Evolutionary conservation across 1,140 invertebrate genomes (phyloP).

Genomic region (Cotesia glomerata): DNA sequence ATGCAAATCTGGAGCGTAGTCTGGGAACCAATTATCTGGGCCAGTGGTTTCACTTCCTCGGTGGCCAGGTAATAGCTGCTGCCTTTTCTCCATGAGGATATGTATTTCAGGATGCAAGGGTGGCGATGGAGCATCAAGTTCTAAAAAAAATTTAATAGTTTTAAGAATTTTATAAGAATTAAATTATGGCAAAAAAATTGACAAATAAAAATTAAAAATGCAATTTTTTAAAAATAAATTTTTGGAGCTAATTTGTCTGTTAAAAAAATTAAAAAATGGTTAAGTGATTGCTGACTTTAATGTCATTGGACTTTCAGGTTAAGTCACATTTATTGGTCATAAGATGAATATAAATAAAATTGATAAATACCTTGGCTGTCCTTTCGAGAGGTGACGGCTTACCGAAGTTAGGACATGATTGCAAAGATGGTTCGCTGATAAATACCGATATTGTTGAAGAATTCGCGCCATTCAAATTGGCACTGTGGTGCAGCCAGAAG

Average conservation of each 20-base stretch:
- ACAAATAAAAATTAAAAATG: neutral
- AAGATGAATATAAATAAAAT: constrained; percentile 5
- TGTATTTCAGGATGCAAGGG: constrained; percentile 79
- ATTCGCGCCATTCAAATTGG: constrained; percentile 66
- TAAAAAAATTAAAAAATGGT: neutral
- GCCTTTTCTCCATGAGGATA: constrained; percentile 78
- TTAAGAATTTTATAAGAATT: neutral
- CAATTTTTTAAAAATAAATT: neutral
- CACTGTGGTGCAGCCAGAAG: constrained; percentile 78
- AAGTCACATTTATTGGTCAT: neutral
- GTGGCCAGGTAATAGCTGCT: constrained; percentile 77
- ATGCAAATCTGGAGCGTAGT: constrained; percentile 79
- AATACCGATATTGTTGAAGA: constrained; percentile 74
- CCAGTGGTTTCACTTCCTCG: constrained; percentile 75
- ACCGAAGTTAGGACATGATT: constrained; percentile 69
- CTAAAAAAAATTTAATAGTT: constrained; percentile 62
- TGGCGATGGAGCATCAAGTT: constrained; percentile 82
- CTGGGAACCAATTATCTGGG: constrained; percentile 68
- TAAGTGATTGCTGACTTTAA: too few relatives aligned
- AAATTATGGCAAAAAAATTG: neutral
- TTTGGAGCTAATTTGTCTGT: neutral
- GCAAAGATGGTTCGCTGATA: constrained; percentile 69
- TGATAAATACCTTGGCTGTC: constrained; percentile 68
- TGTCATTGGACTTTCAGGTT: neutral
- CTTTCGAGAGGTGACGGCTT: constrained; percentile 72